A percentile compares a stretch with the other conserved stretches of the same genome.
These are phyloP conservation scores for Acrocephalus scirpaceus DNA, from an alignment of 2,797 vertebrate genomes.

Conservation along the genomic window DNA sequence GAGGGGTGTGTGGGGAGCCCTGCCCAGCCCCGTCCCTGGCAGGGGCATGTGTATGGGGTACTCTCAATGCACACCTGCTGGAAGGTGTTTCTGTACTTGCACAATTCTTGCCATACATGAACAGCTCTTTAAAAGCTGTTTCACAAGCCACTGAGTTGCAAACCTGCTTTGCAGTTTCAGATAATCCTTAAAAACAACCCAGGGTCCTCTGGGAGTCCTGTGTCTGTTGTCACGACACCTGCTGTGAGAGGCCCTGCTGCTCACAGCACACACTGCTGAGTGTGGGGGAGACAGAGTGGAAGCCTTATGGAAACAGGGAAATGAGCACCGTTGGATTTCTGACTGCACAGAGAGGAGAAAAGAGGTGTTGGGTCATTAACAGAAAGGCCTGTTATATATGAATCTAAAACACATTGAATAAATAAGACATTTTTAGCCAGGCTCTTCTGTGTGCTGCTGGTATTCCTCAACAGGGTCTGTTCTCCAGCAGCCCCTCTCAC, in stretches of 20 bases:
- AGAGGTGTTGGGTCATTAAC: not conserved
- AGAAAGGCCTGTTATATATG: not conserved
- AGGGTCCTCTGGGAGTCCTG: not conserved
- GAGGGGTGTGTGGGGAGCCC: not conserved
- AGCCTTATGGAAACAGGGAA: not conserved
- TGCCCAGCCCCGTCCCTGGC: not conserved
- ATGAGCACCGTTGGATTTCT: not conserved
- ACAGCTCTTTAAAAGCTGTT: not conserved
- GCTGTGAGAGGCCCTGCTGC: not conserved
- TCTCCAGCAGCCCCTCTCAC: not conserved
- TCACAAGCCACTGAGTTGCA: not conserved
- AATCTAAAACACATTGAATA: not conserved
- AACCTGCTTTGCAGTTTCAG: not conserved
- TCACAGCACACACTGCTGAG: not conserved
- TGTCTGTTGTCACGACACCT: not conserved
- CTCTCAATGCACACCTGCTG: rapidly evolving
- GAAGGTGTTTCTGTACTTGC: not conserved
- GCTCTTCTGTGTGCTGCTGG: not conserved
- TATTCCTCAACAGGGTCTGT: not conserved
- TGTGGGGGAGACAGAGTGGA: not conserved
- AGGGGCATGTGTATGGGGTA: rapidly evolving
- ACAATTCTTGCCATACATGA: not conserved
- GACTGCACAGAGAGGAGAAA: not conserved
- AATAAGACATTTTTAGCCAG: not conserved
- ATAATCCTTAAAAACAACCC: not conserved